Conservation (phyloP, 2,888 invertebrate genomes). For the Emmelina monodactyla region DNA sequence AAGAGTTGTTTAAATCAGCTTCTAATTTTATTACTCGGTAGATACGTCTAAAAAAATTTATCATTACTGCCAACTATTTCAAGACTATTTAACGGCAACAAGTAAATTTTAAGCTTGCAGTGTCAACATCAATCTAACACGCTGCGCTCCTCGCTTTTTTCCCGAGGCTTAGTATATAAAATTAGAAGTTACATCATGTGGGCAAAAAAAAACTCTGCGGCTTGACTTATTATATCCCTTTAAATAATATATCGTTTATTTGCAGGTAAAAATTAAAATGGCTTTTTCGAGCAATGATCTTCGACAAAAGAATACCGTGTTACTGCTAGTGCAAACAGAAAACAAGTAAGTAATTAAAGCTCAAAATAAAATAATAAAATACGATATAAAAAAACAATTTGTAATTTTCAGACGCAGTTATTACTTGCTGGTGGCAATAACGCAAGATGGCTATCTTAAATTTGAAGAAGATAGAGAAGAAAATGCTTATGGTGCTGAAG, state of each 20-base stretch:
- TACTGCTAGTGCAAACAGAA: slow-evolving; percentile 82
- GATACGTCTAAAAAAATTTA: no score
- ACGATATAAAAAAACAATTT: background rate
- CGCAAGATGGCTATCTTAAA: slow-evolving; percentile 82
- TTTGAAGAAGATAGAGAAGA: slow-evolving; percentile 88
- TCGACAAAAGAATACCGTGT: slow-evolving; percentile 78
- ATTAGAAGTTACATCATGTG: no score
- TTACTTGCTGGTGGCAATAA: slow-evolving; percentile 82
- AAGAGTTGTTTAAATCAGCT: no score
- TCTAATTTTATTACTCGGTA: no score
- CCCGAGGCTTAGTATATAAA: no score
- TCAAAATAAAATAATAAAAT: background rate
- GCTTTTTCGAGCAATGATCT: slow-evolving; percentile 87
- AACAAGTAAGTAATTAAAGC: slow-evolving; percentile 67
- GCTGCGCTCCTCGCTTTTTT: no score
- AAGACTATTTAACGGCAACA: no score
- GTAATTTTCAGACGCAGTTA: slow-evolving; percentile 73
- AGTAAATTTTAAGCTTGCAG: no score
- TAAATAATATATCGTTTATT: slow-evolving; percentile 11
- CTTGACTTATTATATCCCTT: no score
- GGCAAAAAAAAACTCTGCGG: no score
- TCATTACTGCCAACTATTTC: no score
- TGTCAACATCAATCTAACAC: no score
- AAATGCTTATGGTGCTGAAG: slow-evolving; percentile 74
- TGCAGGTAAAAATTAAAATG: slow-evolving; percentile 80